Percentiles rank a stretch among this genome's conserved stretches.
Evolutionary conservation across 1,140 invertebrate genomes (phyloP).

Genomic region (Sogatella furcifera): DNA sequence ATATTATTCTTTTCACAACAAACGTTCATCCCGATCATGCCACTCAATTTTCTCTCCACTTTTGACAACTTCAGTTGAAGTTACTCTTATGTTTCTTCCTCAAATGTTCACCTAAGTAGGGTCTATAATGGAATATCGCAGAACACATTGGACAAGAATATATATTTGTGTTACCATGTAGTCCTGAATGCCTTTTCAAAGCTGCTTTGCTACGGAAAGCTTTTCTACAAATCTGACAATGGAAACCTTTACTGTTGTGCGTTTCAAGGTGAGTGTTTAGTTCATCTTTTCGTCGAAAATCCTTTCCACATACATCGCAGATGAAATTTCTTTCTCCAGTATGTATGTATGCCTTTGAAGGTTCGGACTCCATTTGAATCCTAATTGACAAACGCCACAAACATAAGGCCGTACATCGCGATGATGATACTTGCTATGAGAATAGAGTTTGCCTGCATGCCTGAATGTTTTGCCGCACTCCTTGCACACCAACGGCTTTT

Average conservation of each 20-base stretch:
- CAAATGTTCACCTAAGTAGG: slow-evolving; percentile 34
- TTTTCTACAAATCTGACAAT: slow-evolving; percentile 24
- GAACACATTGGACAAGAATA: slow-evolving; percentile 61
- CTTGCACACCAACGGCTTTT: neutral
- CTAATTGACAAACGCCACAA: slow-evolving; percentile 12
- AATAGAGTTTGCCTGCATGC: no score
- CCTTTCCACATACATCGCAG: slow-evolving; percentile 24
- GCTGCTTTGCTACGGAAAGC: slow-evolving; percentile 12
- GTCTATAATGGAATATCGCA: slow-evolving; percentile 52
- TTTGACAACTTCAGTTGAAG: no score
- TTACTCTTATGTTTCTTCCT: neutral
- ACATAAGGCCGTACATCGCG: neutral
- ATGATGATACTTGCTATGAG: no score
- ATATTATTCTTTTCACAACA: no score
- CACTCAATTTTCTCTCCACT: no score
- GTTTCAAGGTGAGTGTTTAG: slow-evolving; percentile 21
- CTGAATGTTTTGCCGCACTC: no score
- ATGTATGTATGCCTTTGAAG: slow-evolving; percentile 6
- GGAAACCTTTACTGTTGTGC: slow-evolving; percentile 17
- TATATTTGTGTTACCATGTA: slow-evolving; percentile 60
- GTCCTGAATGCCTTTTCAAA: slow-evolving; percentile 27
- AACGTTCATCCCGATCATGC: no score
- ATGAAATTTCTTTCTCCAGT: neutral
- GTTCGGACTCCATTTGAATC: slow-evolving; percentile 2
- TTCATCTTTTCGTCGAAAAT: slow-evolving; percentile 29